Percentiles rank a stretch among this genome's conserved stretches.
Evolutionary conservation across 2,797 vertebrate species (phyloP).

Genomic region (Bovichtus variegatus): DNA sequence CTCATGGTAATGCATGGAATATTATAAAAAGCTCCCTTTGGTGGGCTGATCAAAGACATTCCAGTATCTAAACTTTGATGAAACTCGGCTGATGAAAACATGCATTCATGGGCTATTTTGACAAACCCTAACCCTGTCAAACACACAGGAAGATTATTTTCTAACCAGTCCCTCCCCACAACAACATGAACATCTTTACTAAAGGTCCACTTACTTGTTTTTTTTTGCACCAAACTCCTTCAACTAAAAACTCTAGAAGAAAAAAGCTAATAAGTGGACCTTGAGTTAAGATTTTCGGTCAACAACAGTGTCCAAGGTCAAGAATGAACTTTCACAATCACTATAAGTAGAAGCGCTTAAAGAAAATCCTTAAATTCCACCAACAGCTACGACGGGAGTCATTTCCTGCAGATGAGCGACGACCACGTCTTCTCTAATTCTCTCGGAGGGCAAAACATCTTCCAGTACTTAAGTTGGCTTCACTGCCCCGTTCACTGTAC

Average conservation of each 20-base stretch:
- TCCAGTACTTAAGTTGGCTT: slow-evolving; percentile 48
- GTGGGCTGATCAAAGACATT: slow-evolving; percentile 1
- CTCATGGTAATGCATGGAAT: not conserved
- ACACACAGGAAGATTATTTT: not conserved
- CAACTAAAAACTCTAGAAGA: not conserved
- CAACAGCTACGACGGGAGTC: not conserved
- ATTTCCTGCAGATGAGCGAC: not conserved
- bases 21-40: not conserved
- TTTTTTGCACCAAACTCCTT: too few species aligned
- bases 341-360: too few species aligned
- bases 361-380: not conserved
- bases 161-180: not conserved
- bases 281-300: not conserved
- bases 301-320: not conserved
- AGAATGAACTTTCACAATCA: not conserved
- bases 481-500: slow-evolving; percentile 20
- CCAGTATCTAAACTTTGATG: not conserved
- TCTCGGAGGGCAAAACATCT: slow-evolving; percentile 8
- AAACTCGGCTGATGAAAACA: slow-evolving; percentile 5
- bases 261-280: not conserved
- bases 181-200: too few species aligned
- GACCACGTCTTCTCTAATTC: not conserved
- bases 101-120: not conserved
- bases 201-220: not conserved
- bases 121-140: too few species aligned